A percentile compares a stretch with the other conserved stretches of the same genome.
Conservation (phyloP, 2,113 vertebrate species). For the Malaclemys terrapin region DNA sequence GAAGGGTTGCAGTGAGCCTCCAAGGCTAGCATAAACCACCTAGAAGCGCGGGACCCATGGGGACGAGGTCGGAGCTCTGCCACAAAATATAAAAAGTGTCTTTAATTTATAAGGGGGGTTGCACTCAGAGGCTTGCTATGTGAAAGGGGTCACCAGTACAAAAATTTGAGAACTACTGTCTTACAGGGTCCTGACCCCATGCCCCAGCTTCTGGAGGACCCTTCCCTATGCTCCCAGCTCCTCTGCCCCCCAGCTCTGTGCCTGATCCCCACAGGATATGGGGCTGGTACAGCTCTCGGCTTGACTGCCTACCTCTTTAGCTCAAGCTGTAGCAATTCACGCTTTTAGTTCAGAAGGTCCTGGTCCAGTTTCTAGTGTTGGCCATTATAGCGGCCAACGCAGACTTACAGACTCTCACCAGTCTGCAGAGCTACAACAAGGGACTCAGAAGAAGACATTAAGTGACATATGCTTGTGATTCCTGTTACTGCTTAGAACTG, state of each 20-base stretch:
- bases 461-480: background rate
- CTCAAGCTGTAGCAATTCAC: background rate
- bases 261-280: background rate
- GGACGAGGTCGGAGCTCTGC: too few relatives aligned
- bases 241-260: background rate
- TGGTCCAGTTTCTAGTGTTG: background rate
- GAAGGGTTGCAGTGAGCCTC: too few relatives aligned
- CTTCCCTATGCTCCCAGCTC: too few relatives aligned
- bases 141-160: too few relatives aligned
- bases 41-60: too few relatives aligned
- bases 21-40: too few relatives aligned
- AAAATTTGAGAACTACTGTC: too few relatives aligned
- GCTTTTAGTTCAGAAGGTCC: background rate
- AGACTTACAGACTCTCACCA: background rate
- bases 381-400: background rate
- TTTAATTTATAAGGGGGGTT: too few relatives aligned
- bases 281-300: background rate
- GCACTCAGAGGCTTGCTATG: too few relatives aligned
- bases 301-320: background rate
- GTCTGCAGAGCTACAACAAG: background rate
- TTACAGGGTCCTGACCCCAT: too few relatives aligned
- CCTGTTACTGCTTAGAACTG: background rate
- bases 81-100: too few relatives aligned
- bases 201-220: too few relatives aligned
- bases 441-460: background rate